Conservation (phyloP, 2,113 vertebrate genomes). For the Epinephelus cyanopodus region DNA sequence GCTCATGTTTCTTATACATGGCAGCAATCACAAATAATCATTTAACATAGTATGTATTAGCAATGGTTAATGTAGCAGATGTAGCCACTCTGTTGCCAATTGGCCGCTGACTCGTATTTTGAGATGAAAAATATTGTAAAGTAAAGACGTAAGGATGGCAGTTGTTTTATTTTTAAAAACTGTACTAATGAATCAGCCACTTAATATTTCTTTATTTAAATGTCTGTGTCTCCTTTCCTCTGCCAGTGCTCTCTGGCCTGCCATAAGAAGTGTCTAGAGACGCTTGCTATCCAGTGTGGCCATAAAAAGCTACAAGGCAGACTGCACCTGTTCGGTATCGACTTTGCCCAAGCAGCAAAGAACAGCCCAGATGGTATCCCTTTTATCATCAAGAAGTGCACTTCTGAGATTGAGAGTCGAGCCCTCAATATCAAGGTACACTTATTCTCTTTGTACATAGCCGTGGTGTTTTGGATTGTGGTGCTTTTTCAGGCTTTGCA, state of each 20-base stretch:
- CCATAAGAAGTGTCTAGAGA: slow-evolving; percentile 98
- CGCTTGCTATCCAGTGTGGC: slow-evolving; percentile 96
- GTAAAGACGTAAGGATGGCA: too few species aligned
- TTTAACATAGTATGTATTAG: background rate
- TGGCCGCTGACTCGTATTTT: background rate
- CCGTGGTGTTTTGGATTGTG: background rate
- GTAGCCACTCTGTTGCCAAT: background rate
- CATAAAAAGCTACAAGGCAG: slow-evolving; percentile 96
- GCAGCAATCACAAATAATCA: background rate
- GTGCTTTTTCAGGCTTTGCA: background rate
- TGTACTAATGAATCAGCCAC: background rate
- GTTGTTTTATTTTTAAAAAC: too few species aligned
- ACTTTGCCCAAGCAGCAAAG: slow-evolving; percentile 92
- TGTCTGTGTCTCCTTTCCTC: slow-evolving; percentile 32
- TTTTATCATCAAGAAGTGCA: slow-evolving; percentile 97
- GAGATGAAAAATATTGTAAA: background rate
- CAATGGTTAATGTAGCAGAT: background rate
- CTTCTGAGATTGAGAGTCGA: slow-evolving; percentile 95
- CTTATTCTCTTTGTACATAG: too few species aligned
- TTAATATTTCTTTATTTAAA: background rate
- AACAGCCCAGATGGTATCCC: slow-evolving; percentile 93
- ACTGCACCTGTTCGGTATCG: slow-evolving; percentile 95
- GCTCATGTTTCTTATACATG: background rate
- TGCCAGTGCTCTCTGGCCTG: slow-evolving; percentile 94
- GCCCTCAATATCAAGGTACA: slow-evolving; percentile 94